A percentile compares a stretch with the other conserved stretches of the same genome.
Evolutionary conservation across 2,113 vertebrate species (phyloP).

Genomic region (Gorsachius goisagi): DNA sequence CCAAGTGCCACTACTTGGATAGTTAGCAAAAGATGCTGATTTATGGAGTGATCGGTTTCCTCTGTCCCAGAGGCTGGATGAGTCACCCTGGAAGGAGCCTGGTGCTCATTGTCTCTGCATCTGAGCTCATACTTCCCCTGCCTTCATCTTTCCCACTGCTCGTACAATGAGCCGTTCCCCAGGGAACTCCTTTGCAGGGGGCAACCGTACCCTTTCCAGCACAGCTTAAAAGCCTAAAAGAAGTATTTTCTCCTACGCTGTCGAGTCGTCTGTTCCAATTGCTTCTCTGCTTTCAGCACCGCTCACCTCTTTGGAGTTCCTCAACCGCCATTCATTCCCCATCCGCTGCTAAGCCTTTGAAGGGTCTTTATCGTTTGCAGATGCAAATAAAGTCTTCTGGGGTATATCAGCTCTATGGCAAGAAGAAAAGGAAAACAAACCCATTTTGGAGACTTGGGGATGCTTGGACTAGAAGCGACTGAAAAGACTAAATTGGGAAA

Average conservation of each 20-base stretch:
- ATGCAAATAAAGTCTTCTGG: background rate
- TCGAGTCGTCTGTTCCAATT: background rate
- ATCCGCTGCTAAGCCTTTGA: background rate
- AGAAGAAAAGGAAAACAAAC: background rate
- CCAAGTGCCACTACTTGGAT: constrained; percentile 21
- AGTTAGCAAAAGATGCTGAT: constrained; percentile 22
- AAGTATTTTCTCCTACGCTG: background rate
- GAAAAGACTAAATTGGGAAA: background rate
- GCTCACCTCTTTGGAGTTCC: background rate
- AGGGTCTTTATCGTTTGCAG: background rate
- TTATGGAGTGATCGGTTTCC: constrained; percentile 37
- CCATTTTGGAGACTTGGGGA: background rate
- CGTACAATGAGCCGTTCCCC: constrained; percentile 22
- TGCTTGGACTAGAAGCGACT: background rate
- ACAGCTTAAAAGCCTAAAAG: background rate
- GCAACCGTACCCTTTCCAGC: background rate
- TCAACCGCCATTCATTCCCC: background rate
- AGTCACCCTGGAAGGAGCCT: constrained; percentile 54
- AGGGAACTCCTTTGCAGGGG: constrained; percentile 26
- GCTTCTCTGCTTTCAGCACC: background rate
- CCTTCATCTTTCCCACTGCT: constrained; percentile 43
- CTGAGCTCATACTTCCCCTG: constrained; percentile 62
- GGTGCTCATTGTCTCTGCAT: constrained; percentile 39
- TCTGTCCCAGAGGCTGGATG: constrained; percentile 36
- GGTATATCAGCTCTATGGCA: background rate